Evolutionary conservation across 2,113 vertebrate species (phyloP), one percentile per base, ranked within the genome.

Genomic region (Ptilonorhynchus violaceus): DNA sequence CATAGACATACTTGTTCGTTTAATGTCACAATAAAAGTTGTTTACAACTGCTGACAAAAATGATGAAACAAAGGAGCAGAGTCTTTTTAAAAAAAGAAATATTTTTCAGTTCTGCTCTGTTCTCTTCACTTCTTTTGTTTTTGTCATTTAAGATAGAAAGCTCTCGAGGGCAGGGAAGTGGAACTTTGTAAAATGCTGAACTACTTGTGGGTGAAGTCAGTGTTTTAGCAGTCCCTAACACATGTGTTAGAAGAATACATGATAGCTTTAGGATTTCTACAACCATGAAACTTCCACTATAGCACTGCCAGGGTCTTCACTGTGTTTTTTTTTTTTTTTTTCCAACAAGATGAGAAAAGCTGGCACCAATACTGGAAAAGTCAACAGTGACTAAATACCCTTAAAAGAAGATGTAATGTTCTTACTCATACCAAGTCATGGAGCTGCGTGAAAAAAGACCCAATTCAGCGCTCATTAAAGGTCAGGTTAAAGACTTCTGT

Each of bases 281-380:
- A 46, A 42, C 41, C 70, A 87, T 79, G 84, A 91, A 97, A 76
- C 35, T 73, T 87, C 41, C 49, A 35, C 76, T 94, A 46, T 14
- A 85, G 23, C 46, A 35, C 37, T 89, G 89, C 91, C 91, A 92
- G 80, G 87, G 77, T 95, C 94, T 93, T 96, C 87, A 46, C 66
- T 85, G 49, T 42, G 86, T 39, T 10, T 8, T 39, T 0, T 44
- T 83, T 37, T 59, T 59, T 62, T 59, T 86, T 88, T 81, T 47
- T 8, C 73, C 77, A 73, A 33, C 56, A 75, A 79, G 94, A 96
- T 94, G 95, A 94, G 89, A 89, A 92, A 87, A 75, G 31, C 37
- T 96, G 96, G 95, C 91, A 89, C 27, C 22, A 46, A 17, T 37
- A 24, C 53, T 94, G 95, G 95, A 96, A 97, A 97, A 96, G 69